phyloP scores from a whole-genome alignment of 2,797 vertebrate genomes.

The Siniperca scherzeri region DNA sequence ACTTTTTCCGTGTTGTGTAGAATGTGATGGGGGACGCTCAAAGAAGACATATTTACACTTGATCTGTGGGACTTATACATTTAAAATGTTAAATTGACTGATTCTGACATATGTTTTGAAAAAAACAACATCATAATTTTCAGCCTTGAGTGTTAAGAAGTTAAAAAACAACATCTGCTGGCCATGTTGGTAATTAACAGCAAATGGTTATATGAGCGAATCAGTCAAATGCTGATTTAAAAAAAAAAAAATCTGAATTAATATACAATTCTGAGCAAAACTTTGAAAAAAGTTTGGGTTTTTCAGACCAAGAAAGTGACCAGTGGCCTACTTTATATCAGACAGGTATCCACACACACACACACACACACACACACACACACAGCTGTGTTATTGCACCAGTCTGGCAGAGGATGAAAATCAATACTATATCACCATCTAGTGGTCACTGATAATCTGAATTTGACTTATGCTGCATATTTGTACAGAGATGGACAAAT shows the following conservation, averaged over 20 bases:
- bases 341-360: not conserved
- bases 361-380: constrained; percentile 5
- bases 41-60: not conserved
- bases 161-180: not conserved
- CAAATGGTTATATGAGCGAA: not conserved
- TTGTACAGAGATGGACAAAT: not conserved
- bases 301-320: not conserved
- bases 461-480: not conserved
- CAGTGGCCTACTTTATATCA: not conserved
- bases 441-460: constrained; percentile 20
- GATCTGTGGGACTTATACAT: not conserved
- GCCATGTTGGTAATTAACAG: not conserved
- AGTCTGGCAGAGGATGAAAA: not conserved
- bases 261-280: not conserved
- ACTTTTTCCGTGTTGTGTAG: constrained; percentile 6
- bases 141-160: not conserved
- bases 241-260: too few species aligned
- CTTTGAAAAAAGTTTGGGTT: not conserved
- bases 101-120: not conserved
- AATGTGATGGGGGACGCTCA: not conserved
- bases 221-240: not conserved
- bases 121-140: not conserved
- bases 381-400: not conserved
- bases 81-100: not conserved
- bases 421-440: constrained; percentile 37